Evolutionary conservation across 2,113 vertebrate genomes (phyloP), one percentile per base, ranked within the genome.

Genomic region (Vulpes ferrilata): DNA sequence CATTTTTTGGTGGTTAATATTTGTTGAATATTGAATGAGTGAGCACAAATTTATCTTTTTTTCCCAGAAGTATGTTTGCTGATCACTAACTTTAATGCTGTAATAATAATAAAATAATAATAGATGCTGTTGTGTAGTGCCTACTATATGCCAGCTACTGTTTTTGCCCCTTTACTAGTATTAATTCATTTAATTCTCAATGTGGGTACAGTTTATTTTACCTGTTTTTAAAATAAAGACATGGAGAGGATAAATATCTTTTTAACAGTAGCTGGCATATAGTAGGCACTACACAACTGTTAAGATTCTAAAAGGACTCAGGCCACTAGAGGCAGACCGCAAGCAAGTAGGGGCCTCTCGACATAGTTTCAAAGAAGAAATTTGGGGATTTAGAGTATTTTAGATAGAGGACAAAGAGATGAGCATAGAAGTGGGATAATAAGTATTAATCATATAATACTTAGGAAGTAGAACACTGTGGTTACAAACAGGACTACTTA

Each of bases 21-120:
- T 59, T 74, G 69, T 55, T 67, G 83, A 57, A 23, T 92, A n/a
- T 86, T 91, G 89, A 87, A 95, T 92, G 82, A 73, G 35, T 81
- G 65, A 81, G 13, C 65, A 74, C 73, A 43, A 62, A 73, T 80
- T 92, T 92, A 60, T 80, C 32, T 43, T 81, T 53, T 69, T 25
- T 60, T 3, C 8, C 7, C 11, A 38, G 25, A 71, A 82, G 30
- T 91, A 25, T 38, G 2, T 95, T 82, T 82, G 74, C 74, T 88
- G 82, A 65, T 64, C 83, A 22, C 65, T 88, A 64, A 64, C 32
- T 67, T 62, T 38, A 86, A 55, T 81, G 51, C 55, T 88, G 27
- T 35, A 73, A 25, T 59, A 32, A 38, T 64, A 27, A 64, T 48
- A 57, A 95, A 86, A 80, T 27, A n/a, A 20, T 93, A 76, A 81